A percentile compares a stretch with the other conserved stretches of the same genome.
These are phyloP conservation scores for Ridgeia piscesae DNA, from an alignment of 1,140 invertebrate species.

Conservation along the genomic window DNA sequence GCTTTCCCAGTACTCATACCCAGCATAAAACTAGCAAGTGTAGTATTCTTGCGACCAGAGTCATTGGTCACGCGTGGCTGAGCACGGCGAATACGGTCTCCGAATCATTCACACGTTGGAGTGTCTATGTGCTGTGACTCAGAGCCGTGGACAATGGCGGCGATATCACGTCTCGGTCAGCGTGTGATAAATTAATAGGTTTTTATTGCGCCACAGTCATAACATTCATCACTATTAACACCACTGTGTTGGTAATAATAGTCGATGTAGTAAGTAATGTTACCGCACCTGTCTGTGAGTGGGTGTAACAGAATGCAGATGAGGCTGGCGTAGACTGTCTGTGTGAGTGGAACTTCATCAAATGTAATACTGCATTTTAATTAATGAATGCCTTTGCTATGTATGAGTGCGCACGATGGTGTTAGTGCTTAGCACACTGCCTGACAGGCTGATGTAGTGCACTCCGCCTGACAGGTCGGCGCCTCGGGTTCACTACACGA, in stretches of 20 bases:
- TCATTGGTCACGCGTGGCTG: neutral
- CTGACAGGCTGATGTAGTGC: no score
- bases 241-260: neutral
- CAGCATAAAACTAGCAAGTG: neutral
- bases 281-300: no score
- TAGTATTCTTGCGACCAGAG: neutral
- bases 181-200: neutral
- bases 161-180: neutral
- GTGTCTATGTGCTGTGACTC: neutral
- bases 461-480: no score
- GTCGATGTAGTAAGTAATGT: neutral
- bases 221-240: neutral
- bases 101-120: neutral
- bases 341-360: no score
- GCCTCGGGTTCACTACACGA: no score
- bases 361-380: no score
- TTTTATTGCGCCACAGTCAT: neutral
- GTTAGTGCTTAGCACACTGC: no score
- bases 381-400: no score
- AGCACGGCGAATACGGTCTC: neutral
- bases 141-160: neutral
- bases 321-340: no score
- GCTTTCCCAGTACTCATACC: no score
- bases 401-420: no score
- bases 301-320: no score